Percentiles rank a stretch among this genome's conserved stretches.
Conservation (phyloP, 1,140 invertebrate species). For the Steinernema feltiae region DNA sequence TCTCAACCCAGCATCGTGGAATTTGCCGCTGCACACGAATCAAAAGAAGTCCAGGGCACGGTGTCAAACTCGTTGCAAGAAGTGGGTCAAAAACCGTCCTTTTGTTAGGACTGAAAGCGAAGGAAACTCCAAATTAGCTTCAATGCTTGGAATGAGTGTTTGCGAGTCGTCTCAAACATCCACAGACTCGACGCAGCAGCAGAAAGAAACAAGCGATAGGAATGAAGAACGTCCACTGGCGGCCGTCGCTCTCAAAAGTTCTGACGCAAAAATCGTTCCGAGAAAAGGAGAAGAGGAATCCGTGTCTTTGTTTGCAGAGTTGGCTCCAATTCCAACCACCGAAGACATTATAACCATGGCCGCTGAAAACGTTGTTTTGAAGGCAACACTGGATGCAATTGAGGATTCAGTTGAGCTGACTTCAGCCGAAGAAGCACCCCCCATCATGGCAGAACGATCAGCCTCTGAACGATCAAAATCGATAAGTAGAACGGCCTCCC, state of each 20-base stretch:
- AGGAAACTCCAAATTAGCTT: background rate
- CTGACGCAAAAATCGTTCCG: too few species aligned
- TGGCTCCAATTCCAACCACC: background rate
- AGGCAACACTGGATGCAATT: background rate
- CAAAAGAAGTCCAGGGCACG: background rate
- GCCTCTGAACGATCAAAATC: too few species aligned
- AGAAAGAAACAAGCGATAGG: background rate
- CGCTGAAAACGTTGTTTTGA: background rate
- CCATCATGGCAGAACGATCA: background rate
- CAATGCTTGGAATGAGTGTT: background rate
- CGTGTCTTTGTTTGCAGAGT: background rate
- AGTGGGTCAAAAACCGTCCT: background rate
- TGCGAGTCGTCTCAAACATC: background rate
- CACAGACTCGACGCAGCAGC: background rate
- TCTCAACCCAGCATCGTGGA: background rate
- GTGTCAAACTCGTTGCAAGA: too few species aligned
- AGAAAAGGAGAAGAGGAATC: too few species aligned
- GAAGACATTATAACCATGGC: conserved; percentile 3
- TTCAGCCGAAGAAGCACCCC: background rate
- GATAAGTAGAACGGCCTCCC: too few species aligned
- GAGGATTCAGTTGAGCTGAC: background rate
- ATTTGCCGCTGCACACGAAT: background rate
- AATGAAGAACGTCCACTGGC: too few species aligned
- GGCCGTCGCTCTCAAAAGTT: too few species aligned
- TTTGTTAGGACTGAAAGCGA: background rate